A percentile compares a stretch with the other conserved stretches of the same genome.
These are phyloP conservation scores for Uloborus plumipes DNA, from an alignment of 2,888 invertebrate genomes.

Conservation along the genomic window DNA sequence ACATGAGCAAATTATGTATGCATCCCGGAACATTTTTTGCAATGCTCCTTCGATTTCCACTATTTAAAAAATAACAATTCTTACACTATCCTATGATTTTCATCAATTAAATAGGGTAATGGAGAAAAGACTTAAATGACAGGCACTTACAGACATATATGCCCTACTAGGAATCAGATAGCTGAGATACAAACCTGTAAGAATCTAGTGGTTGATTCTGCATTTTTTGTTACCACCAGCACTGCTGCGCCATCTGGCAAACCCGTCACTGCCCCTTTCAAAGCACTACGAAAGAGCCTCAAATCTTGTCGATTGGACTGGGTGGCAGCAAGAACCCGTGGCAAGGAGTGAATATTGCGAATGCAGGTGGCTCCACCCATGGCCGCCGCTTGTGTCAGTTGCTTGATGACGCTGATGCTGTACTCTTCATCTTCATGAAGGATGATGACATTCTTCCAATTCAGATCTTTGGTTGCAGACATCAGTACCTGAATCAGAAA, in stretches of 20 bases:
- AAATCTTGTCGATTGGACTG: conserved; percentile 33
- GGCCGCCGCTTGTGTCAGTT: conserved; percentile 34
- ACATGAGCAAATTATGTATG: no score
- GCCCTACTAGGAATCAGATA: no score
- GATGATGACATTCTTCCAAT: conserved; percentile 30
- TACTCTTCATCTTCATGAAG: conserved; percentile 59
- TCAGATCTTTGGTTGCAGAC: conserved; percentile 60
- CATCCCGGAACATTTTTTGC: no score
- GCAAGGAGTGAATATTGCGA: conserved; percentile 11
- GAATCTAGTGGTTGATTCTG: conserved; percentile 35
- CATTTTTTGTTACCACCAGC: conserved; percentile 27
- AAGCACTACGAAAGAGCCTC: conserved; percentile 18
- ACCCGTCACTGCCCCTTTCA: conserved; percentile 19
- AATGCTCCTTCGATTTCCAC: no score
- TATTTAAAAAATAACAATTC: no score
- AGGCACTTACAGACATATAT: no score
- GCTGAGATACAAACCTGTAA: conserved; percentile 28
- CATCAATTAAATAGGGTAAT: no score
- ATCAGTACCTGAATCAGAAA: conserved; percentile 32
- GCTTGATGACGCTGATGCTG: conserved; percentile 55
- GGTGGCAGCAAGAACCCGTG: conserved; percentile 8
- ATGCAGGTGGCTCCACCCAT: conserved; percentile 33
- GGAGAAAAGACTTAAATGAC: no score
- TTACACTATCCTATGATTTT: no score
- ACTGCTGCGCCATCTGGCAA: conserved; percentile 23